Evolutionary conservation across 2,888 invertebrate genomes (phyloP).

Genomic region (Teinopalpus imperialis): DNA sequence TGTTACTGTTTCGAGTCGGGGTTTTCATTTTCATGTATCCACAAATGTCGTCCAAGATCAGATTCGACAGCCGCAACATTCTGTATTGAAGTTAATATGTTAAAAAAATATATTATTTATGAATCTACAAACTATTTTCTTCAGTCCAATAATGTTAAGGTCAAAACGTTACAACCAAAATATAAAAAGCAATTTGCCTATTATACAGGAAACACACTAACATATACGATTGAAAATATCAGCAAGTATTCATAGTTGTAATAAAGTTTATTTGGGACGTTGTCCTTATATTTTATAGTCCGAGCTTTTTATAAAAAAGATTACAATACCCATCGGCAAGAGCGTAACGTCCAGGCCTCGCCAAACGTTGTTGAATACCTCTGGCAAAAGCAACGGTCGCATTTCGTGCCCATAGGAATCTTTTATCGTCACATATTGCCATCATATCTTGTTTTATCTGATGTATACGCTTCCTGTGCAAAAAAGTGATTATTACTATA

Average conservation of each 20-base stretch:
- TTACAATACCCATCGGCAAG: conserved; percentile 67
- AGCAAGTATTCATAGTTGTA: no score
- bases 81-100: no score
- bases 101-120: no score
- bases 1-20: conserved; percentile 48
- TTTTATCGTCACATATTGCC: conserved; percentile 54
- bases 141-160: no score
- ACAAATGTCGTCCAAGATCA: conserved; percentile 61
- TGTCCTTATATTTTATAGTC: no score
- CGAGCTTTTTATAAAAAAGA: no score
- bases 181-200: no score
- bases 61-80: conserved; percentile 66
- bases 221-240: no score
- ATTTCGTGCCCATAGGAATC: conserved; percentile 65
- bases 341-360: conserved; percentile 53
- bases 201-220: no score
- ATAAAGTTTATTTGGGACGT: no score
- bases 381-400: conserved; percentile 68
- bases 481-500: not conserved
- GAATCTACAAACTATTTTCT: no score
- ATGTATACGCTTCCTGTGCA: conserved; percentile 40
- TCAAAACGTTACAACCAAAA: no score
- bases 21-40: conserved; percentile 51
- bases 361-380: conserved; percentile 62
- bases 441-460: conserved; percentile 54